A percentile compares a stretch with the other conserved stretches of the same genome.
Evolutionary conservation across 2,888 invertebrate species (phyloP).

Genomic region (Pherbina coryleti): DNA sequence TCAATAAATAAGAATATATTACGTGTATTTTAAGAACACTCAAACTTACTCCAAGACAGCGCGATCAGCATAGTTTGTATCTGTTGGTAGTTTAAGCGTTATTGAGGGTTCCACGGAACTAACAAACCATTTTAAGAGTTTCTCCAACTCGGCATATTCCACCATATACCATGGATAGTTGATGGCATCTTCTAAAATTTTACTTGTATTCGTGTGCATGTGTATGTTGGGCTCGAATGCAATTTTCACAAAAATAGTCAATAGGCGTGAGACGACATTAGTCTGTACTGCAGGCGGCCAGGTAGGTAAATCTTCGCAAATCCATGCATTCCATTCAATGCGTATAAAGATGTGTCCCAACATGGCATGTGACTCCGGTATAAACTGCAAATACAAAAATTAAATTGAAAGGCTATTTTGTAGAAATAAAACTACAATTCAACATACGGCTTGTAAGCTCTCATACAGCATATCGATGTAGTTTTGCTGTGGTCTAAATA

Average conservation of each 20-base stretch:
- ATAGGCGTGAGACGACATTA: slow-evolving; percentile 74
- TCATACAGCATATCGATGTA: slow-evolving; percentile 73
- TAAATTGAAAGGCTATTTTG: neutral
- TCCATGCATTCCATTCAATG: slow-evolving; percentile 77
- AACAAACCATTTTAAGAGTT: slow-evolving; percentile 81
- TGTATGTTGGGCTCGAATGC: slow-evolving; percentile 80
- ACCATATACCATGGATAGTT: slow-evolving; percentile 77
- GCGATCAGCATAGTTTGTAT: slow-evolving; percentile 73
- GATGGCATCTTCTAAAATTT: slow-evolving; percentile 74
- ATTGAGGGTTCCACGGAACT: slow-evolving; percentile 80
- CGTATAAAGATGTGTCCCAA: slow-evolving; percentile 79
- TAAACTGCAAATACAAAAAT: slow-evolving; percentile 70
- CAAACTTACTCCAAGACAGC: slow-evolving; percentile 73
- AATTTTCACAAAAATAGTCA: slow-evolving; percentile 79
- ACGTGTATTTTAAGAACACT: slow-evolving; percentile 35
- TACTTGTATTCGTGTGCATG: slow-evolving; percentile 70
- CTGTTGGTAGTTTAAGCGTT: slow-evolving; percentile 72
- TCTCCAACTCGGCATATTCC: slow-evolving; percentile 75
- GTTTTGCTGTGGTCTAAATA: slow-evolving; percentile 76
- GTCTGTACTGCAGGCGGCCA: slow-evolving; percentile 68
- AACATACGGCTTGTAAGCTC: slow-evolving; percentile 75
- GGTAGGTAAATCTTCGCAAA: slow-evolving; percentile 67
- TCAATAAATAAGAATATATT: slow-evolving; percentile 7
- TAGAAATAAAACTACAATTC: neutral
- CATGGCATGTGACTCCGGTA: slow-evolving; percentile 80